Conservation (phyloP, 2,113 vertebrate genomes). For the Clarias batrachus region DNA sequence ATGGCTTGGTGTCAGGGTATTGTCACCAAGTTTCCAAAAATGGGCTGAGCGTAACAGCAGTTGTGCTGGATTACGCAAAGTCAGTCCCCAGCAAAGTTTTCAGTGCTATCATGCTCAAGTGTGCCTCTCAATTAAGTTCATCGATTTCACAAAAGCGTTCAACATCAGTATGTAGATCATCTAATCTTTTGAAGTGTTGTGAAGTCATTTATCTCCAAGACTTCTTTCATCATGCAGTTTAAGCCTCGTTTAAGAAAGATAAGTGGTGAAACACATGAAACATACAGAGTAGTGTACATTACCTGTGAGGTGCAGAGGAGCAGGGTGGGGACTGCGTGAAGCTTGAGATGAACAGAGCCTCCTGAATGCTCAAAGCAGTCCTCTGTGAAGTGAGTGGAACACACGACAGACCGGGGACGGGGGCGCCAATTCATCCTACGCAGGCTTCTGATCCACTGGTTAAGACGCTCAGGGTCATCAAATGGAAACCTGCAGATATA, state of each 20-base stretch:
- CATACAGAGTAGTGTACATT: background rate
- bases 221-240: background rate
- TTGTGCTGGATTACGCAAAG: too few species aligned
- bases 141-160: too few species aligned
- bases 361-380: constrained; percentile 39
- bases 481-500: constrained; percentile 37
- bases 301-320: constrained; percentile 54
- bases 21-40: too few species aligned
- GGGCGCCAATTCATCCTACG: constrained; percentile 40
- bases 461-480: constrained; percentile 37
- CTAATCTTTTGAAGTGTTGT: background rate
- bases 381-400: constrained; percentile 43
- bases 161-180: too few species aligned
- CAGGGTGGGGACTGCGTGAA: constrained; percentile 55
- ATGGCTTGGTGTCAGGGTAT: too few species aligned
- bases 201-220: background rate
- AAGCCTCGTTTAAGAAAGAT: background rate
- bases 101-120: too few species aligned
- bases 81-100: too few species aligned
- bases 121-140: too few species aligned
- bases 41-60: too few species aligned
- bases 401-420: constrained; percentile 41
- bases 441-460: constrained; percentile 44
- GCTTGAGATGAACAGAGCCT: constrained; percentile 28
- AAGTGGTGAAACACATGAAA: background rate